Conservation (phyloP, 2,113 vertebrate genomes). For the Emberiza fucata region DNA sequence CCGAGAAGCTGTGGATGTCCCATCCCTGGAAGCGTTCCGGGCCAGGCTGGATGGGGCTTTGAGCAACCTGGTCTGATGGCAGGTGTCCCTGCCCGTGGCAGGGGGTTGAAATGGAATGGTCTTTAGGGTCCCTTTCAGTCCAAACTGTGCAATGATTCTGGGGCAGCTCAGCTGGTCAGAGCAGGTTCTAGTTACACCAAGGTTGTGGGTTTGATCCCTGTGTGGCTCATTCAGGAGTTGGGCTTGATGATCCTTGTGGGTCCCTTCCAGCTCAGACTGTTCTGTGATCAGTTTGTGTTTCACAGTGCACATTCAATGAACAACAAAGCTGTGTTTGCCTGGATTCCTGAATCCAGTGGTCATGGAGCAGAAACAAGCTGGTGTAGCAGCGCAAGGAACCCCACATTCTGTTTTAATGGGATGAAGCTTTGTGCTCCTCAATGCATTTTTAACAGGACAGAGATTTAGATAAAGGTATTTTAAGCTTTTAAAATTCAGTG, state of each 20-base stretch:
- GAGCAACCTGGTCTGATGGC: background rate
- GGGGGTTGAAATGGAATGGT: background rate
- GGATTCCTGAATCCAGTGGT: background rate
- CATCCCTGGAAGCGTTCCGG: background rate
- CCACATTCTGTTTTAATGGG: no score
- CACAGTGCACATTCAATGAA: background rate
- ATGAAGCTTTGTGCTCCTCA: background rate
- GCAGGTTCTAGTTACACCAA: background rate
- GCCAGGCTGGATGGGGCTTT: background rate
- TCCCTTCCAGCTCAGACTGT: background rate
- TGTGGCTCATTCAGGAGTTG: background rate
- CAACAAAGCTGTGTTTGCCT: background rate
- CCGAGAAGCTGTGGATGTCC: background rate
- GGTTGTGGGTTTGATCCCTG: background rate
- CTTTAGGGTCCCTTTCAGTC: background rate
- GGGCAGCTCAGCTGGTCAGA: background rate
- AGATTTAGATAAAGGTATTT: background rate
- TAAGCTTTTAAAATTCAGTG: background rate
- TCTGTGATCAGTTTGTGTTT: background rate
- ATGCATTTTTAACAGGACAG: background rate
- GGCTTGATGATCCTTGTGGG: background rate
- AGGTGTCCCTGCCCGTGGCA: background rate
- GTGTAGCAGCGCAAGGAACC: background rate
- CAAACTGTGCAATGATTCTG: background rate
- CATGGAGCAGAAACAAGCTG: background rate